These are phyloP conservation scores for Pontoporia blainvillei DNA, from an alignment of 2,113 vertebrate genomes.

Conservation along the genomic window DNA sequence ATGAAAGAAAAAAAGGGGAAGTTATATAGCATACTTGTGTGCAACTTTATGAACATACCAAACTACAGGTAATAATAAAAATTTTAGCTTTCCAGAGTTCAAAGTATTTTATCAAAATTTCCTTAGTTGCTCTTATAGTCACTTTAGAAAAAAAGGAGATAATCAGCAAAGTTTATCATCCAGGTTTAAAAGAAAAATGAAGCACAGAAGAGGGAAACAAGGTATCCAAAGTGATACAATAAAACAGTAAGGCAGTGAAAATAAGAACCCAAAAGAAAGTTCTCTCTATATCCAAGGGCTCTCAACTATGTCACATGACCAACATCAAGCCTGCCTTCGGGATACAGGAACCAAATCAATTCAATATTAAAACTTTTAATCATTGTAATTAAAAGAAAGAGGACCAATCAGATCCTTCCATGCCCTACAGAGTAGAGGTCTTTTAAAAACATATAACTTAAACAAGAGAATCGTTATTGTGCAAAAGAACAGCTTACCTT, in stretches of 20 bases:
- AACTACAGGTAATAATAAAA: not conserved
- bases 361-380: conserved; percentile 15
- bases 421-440: not conserved
- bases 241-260: not conserved
- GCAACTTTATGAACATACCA: not conserved
- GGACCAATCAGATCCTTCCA: not conserved
- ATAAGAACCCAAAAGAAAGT: not conserved
- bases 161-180: not conserved
- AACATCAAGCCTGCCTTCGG: not conserved
- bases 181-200: conserved; percentile 28
- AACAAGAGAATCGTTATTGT: not conserved
- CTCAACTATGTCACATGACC: not conserved
- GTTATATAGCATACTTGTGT: not conserved
- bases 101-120: conserved; percentile 10
- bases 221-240: not conserved
- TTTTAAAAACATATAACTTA: not conserved
- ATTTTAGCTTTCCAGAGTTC: not conserved
- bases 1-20: not conserved
- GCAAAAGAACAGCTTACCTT: conserved; percentile 75
- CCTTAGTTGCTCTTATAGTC: not conserved
- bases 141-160: conserved; percentile 3
- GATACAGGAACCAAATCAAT: conserved; percentile 1
- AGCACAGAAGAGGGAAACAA: not conserved
- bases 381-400: not conserved
- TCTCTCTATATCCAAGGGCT: not conserved